These are phyloP conservation scores for Protodeltote pygarga DNA, from an alignment of 2,888 invertebrate genomes.

Conservation along the genomic window DNA sequence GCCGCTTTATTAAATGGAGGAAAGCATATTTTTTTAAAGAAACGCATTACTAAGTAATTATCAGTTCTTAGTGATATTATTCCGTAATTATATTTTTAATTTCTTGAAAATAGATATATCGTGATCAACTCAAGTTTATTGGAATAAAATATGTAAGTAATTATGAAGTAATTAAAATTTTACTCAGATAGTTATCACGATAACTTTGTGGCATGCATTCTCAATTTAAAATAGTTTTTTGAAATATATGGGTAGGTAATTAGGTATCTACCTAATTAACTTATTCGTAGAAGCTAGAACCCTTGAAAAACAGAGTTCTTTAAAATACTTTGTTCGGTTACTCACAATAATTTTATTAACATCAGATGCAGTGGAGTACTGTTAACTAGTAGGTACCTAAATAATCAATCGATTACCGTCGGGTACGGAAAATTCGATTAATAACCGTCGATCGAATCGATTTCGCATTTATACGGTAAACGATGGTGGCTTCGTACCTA, in stretches of 20 bases:
- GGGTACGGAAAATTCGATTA: constrained; percentile 65
- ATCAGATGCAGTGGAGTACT: constrained; percentile 26
- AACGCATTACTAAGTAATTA: constrained; percentile 27
- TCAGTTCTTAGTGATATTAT: constrained; percentile 24
- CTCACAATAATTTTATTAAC: constrained; percentile 24
- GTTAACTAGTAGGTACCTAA: constrained; percentile 31
- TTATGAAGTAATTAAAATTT: constrained; percentile 26
- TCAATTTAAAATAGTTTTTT: constrained; percentile 2
- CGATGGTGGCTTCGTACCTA: constrained; percentile 56
- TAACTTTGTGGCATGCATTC: constrained; percentile 18
- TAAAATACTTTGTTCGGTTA: constrained; percentile 21
- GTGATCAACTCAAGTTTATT: constrained; percentile 36
- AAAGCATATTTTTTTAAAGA: constrained; percentile 25
- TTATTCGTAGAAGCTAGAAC: constrained; percentile 3
- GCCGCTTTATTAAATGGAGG: background rate
- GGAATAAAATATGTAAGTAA: constrained; percentile 36
- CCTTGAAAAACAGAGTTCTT: background rate
- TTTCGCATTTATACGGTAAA: constrained; percentile 68
- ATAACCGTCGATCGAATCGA: constrained; percentile 66
- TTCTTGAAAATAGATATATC: constrained; percentile 27
- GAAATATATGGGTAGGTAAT: constrained; percentile 2
- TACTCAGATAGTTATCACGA: constrained; percentile 18
- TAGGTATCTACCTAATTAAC: background rate
- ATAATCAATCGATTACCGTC: constrained; percentile 50
- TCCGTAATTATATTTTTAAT: constrained; percentile 40